Conservation (phyloP, 2,797 vertebrate species). For the Coendou prehensilis region DNA sequence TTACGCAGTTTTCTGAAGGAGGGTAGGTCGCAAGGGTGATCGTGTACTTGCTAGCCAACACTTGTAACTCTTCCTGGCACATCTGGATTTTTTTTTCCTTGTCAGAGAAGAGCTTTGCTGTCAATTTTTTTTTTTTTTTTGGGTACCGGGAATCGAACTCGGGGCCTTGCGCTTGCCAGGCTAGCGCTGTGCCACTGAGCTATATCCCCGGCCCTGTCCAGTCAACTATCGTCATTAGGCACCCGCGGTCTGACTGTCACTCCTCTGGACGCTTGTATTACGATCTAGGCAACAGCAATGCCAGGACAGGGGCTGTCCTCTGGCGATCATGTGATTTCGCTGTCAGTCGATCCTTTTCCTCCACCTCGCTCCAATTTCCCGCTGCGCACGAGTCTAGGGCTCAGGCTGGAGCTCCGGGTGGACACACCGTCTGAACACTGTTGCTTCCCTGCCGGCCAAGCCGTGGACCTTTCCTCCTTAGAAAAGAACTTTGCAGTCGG, state of each 20-base stretch:
- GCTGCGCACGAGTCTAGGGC: neutral
- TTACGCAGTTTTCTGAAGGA: neutral
- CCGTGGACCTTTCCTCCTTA: neutral
- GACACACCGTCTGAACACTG: neutral
- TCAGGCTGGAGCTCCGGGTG: neutral
- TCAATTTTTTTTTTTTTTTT: no score
- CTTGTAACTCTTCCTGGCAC: neutral
- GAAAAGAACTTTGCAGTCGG: neutral
- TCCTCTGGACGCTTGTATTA: no score
- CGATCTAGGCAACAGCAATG: fast-evolving
- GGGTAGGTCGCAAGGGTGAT: fast-evolving
- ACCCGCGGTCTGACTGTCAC: fast-evolving
- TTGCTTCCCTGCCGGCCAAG: neutral
- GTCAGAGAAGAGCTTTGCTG: neutral
- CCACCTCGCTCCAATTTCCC: neutral
- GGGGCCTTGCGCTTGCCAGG: no score
- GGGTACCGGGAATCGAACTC: no score
- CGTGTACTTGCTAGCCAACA: fast-evolving
- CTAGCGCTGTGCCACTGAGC: no score
- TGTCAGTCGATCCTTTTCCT: neutral
- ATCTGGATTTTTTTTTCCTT: neutral
- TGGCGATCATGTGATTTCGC: fast-evolving
- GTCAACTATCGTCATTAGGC: fast-evolving
- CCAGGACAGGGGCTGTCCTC: neutral
- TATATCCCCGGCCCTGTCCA: no score